A percentile compares a stretch with the other conserved stretches of the same genome.
phyloP scores from a whole-genome alignment of 2,113 vertebrate genomes.

The Sprattus sprattus region DNA sequence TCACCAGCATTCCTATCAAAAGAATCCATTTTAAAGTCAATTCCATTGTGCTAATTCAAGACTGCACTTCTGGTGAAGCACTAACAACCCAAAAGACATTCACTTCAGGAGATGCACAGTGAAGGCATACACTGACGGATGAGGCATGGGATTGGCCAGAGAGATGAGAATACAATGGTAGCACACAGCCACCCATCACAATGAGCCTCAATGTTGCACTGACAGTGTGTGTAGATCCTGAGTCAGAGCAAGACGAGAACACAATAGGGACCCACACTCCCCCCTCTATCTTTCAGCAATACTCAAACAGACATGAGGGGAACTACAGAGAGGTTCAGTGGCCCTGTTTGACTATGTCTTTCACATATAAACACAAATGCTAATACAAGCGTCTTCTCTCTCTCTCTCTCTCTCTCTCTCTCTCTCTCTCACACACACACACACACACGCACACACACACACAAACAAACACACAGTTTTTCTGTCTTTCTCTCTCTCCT shows the following conservation, averaged over 20 bases:
- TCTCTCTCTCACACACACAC: not conserved
- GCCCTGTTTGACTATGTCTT: not conserved
- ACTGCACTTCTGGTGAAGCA: not conserved
- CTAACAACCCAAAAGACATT: not conserved
- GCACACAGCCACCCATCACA: not conserved
- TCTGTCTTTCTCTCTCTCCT: not conserved
- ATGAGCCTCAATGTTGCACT: slow-evolving; percentile 7
- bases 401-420: not conserved
- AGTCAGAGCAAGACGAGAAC: not conserved
- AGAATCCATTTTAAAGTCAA: not conserved
- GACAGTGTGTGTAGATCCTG: not conserved
- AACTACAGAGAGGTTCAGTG: not conserved
- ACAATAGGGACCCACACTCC: not conserved
- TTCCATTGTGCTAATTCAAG: not conserved
- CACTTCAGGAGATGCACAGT: not conserved
- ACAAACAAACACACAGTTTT: too few relatives aligned
- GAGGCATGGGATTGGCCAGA: not conserved
- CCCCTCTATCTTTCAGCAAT: not conserved
- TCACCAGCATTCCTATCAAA: not conserved
- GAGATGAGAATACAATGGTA: not conserved
- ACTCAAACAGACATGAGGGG: not conserved
- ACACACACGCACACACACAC: not conserved
- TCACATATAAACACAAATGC: not conserved
- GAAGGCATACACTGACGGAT: not conserved
- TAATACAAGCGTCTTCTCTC: not conserved